These are phyloP conservation scores for Gymnarchus niloticus DNA, from an alignment of 2,113 vertebrate species.

Conservation along the genomic window DNA sequence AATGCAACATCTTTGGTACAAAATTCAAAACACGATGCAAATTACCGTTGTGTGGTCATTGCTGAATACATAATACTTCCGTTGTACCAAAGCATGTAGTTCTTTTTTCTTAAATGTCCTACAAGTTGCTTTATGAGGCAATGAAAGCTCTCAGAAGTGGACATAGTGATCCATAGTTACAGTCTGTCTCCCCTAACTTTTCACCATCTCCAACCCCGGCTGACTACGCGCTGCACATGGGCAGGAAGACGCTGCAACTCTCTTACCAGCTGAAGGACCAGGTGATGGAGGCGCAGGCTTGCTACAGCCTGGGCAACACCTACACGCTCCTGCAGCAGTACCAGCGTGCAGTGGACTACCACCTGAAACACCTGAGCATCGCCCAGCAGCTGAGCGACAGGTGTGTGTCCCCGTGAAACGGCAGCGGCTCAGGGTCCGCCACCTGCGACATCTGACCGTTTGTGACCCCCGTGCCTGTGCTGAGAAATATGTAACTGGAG, in stretches of 20 bases:
- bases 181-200: not conserved
- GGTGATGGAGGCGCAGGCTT: conserved; percentile 93
- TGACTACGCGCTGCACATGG: not conserved
- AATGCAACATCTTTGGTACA: conserved; percentile 50
- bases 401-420: conserved; percentile 46
- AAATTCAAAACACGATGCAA: not conserved
- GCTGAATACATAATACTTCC: not conserved
- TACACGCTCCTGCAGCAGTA: conserved; percentile 88
- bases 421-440: not conserved
- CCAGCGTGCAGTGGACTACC: conserved; percentile 81
- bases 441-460: no score
- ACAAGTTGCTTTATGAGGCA: not conserved
- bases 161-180: not conserved
- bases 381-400: conserved; percentile 90
- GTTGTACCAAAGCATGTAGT: not conserved
- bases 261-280: conserved; percentile 88
- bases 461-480: not conserved
- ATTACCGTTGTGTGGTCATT: not conserved
- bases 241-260: conserved; percentile 87
- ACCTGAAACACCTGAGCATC: conserved; percentile 88
- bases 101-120: not conserved
- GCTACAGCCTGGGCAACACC: conserved; percentile 95
- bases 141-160: not conserved
- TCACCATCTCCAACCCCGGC: not conserved
- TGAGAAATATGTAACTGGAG: not conserved